Evolutionary conservation across 2,797 vertebrate species (phyloP), one percentile per base, ranked within the genome.

Genomic region (Poecilia velifera): DNA sequence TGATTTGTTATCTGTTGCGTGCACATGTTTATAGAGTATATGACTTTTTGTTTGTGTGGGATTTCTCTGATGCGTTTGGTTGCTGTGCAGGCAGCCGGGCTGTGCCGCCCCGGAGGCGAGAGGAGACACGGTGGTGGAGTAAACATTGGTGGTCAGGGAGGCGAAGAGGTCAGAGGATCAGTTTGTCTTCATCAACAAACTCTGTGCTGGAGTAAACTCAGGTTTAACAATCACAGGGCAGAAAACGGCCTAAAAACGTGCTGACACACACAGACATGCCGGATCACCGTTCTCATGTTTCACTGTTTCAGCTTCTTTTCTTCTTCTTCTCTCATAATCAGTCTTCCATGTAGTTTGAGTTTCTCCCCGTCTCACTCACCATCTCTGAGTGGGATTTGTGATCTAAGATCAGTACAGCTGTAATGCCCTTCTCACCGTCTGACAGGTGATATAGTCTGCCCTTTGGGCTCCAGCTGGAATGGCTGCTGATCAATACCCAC

Each of bases 391-490:
- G 49, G 80, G 89, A 88, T 89, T 90, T 91, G 89, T 88, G 93
- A 91, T 91, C 86, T 85, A 76, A 91, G 93, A 92, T 93, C 88
- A 90, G 88, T 76, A 72, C 3, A 41, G 88, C 86, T 47, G 85
- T 90, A 89, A 87, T 90, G 92, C 90, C 85, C 86, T 90, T 92
- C 91, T 94, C 83, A 39, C 83, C 80, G 85, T 86, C 89, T 87
- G 93, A 93, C 93, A 93, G 90, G 92, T 78, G 92, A 94, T 93
- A 90, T 83, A 77, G 88, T 78, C 78, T 92, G 90, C 86, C 92
- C 92, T 93, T 91, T 93, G 87, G 90, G 90, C 87, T 89, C 73
- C 84, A 87, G 88, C 84, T 83, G 79, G 85, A 90, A 87, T 82
- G 82, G 87, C 91, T 87, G 71, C 90, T 90, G 94, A 94, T 94